Evolutionary conservation across 1,140 invertebrate genomes (phyloP).

Genomic region (Bemisia tabaci): DNA sequence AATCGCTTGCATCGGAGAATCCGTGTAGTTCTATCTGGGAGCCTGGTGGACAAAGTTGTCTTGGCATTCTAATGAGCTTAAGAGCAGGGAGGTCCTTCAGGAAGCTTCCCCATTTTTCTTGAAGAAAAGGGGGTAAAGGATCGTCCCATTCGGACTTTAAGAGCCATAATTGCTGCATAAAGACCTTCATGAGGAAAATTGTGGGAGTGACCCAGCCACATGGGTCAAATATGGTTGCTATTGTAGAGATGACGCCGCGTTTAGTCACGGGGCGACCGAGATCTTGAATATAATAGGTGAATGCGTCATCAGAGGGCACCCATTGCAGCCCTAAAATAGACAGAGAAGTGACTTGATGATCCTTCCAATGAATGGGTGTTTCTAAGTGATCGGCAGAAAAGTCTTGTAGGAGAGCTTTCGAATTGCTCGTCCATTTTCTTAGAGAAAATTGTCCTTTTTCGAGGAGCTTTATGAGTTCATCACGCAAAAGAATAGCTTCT

Average conservation of each 20-base stretch:
- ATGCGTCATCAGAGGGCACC: too few species aligned
- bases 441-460: too few species aligned
- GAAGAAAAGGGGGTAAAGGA: neutral
- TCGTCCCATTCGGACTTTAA: neutral
- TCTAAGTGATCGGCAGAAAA: too few species aligned
- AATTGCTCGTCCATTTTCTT: too few species aligned
- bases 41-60: neutral
- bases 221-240: slow-evolving; percentile 14
- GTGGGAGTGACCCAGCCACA: slow-evolving; percentile 27
- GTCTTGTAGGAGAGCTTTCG: too few species aligned
- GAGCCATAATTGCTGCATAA: neutral
- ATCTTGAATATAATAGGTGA: too few species aligned
- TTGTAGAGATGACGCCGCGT: slow-evolving; percentile 17
- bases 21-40: neutral
- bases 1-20: slow-evolving; percentile 7
- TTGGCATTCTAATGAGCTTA: neutral
- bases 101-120: neutral
- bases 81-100: neutral
- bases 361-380: too few species aligned
- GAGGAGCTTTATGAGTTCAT: too few species aligned
- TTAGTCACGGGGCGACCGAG: slow-evolving; percentile 19
- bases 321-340: too few species aligned
- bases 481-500: too few species aligned
- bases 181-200: slow-evolving; percentile 8
- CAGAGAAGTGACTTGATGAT: too few species aligned